A percentile compares a stretch with the other conserved stretches of the same genome.
Conservation (phyloP, 2,797 vertebrate genomes). For the Pogonophryne albipinna region DNA sequence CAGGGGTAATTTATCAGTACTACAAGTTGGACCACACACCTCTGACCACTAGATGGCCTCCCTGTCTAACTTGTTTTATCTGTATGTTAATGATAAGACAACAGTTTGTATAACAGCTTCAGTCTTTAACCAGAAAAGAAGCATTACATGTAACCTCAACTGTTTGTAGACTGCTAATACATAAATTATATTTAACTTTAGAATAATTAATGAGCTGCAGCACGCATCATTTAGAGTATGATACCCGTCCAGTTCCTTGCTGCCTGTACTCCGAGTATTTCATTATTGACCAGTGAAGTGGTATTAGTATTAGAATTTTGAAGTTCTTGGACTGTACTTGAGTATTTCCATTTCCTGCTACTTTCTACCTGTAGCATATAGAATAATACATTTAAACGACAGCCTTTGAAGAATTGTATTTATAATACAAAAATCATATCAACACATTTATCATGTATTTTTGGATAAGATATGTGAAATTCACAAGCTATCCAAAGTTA, state of each 20-base stretch:
- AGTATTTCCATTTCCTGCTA: no score
- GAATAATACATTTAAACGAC: no score
- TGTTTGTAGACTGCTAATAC: neutral
- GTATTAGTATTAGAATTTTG: no score
- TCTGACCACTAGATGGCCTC: slow-evolving; percentile 64
- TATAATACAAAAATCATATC: no score
- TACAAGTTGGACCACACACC: neutral
- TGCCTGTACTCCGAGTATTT: neutral
- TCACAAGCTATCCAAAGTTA: no score
- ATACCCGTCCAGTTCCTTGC: slow-evolving; percentile 10
- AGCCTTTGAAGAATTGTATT: no score
- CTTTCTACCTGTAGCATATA: no score
- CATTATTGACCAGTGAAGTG: no score
- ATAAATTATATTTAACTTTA: neutral
- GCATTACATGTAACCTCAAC: neutral
- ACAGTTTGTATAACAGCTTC: neutral
- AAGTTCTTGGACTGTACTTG: no score
- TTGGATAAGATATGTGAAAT: no score
- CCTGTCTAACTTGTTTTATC: slow-evolving; percentile 20
- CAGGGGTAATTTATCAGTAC: neutral
- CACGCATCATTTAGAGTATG: slow-evolving; percentile 22
- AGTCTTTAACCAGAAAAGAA: neutral
- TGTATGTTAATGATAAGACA: neutral
- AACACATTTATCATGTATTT: no score
- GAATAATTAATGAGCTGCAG: slow-evolving; percentile 22